Evolutionary conservation across 2,888 invertebrate species (phyloP).

Genomic region (Agrochola circellaris): DNA sequence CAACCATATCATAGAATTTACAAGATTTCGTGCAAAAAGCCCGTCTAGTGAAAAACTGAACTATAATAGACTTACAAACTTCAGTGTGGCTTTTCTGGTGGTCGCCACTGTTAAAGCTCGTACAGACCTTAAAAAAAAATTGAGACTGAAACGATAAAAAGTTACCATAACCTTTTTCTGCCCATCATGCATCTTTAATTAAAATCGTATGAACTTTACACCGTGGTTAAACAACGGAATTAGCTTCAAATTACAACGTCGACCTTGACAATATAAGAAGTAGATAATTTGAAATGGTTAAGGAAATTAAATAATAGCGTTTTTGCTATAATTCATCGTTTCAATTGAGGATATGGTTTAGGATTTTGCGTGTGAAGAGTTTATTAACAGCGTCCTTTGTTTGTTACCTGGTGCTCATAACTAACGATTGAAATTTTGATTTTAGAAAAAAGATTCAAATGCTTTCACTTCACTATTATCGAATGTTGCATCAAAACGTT

Average conservation of each 20-base stretch:
- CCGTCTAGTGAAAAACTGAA: too few relatives aligned
- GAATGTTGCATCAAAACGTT: neutral
- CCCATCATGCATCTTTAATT: constrained; percentile 37
- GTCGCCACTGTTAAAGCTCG: too few relatives aligned
- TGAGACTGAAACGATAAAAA: neutral
- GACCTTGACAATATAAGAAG: constrained; percentile 58
- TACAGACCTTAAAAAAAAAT: too few relatives aligned
- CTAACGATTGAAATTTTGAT: neutral
- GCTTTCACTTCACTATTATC: neutral
- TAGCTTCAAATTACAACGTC: constrained; percentile 43
- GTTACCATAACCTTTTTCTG: neutral
- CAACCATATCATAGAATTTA: too few relatives aligned
- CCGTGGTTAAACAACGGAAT: constrained; percentile 46
- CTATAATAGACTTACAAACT: neutral
- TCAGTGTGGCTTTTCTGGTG: neutral
- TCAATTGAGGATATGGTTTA: constrained; percentile 57
- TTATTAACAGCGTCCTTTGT: neutral
- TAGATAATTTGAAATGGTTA: constrained; percentile 55
- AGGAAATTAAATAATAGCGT: constrained; percentile 52
- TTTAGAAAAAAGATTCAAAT: neutral
- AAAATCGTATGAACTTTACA: constrained; percentile 57
- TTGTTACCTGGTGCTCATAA: neutral
- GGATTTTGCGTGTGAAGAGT: constrained; percentile 20
- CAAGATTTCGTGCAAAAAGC: too few relatives aligned
- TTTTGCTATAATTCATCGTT: constrained; percentile 52